Evolutionary conservation across 2,113 vertebrate genomes (phyloP), one percentile per base, ranked within the genome.

Genomic region (Eulemur macaco): DNA sequence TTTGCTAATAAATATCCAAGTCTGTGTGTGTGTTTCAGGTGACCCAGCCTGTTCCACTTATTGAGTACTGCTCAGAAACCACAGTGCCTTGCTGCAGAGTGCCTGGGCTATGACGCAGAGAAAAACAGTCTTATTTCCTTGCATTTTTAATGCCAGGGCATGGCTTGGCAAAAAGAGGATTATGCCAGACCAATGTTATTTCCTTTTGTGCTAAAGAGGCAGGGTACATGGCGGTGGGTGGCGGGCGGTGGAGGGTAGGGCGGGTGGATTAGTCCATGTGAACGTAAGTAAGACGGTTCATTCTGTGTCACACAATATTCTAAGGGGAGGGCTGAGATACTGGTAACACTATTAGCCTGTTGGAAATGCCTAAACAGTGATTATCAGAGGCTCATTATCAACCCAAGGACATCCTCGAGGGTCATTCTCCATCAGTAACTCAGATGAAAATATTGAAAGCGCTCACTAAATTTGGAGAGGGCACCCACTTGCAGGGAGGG

Each of bases 181-280:
- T 86, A 64, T 86, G 93, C 85, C 91, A 96, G 86, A 91, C 94
- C 94, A 86, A 63, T 93, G 89, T 84, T 94, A 96, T 97, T 98
- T 96, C 95, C 95, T 96, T 94, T 92, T 95, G 56, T 20, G 42
- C 74, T 52, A 42, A 60, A 47, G 66, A 47, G 39, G 13, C 93
- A 74, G 76, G 71, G 21, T 89, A 23, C 39, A 2, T 25, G 54
- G 68, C 66, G 15, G 47, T 25, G 47, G 84, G 66, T 6, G 82
- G 88, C 27, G 50, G 68, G 2, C 31, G 60, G 52, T 25, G 37
- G 80, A 54, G 34, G 27, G 63, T 3, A 10, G 63, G n/a, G 13
- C 4, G 11, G 21, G 17, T 50, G 52, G 77, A 52, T 45, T 34
- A n/a, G 47, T 52, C 45, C 11, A 3, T 1, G 8, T 13, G 23